Conservation (phyloP, 1,140 invertebrate genomes). For the Ephestia elutella region DNA sequence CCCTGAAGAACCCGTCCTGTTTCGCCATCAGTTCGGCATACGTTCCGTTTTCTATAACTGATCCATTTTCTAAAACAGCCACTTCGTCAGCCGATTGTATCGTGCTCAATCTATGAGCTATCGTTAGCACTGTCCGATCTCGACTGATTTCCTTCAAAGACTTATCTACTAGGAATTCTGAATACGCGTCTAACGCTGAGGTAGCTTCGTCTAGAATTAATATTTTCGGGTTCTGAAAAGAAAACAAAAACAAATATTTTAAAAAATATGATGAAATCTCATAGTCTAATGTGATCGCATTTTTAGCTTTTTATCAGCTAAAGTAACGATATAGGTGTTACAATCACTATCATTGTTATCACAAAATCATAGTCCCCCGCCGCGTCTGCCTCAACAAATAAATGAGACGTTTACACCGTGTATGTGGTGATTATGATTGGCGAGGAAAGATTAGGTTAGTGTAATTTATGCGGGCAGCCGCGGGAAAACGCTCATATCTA, state of each 20-base stretch:
- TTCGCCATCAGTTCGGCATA: slow-evolving; percentile 76
- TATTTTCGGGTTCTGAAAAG: slow-evolving; percentile 84
- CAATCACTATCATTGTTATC: too few relatives aligned
- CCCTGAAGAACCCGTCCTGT: slow-evolving; percentile 52
- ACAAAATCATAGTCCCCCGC: too few relatives aligned
- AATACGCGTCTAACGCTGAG: slow-evolving; percentile 93
- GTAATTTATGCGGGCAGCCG: too few relatives aligned
- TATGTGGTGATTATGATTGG: too few relatives aligned
- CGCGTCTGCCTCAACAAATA: too few relatives aligned
- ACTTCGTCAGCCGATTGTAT: slow-evolving; percentile 94
- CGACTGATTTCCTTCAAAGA: slow-evolving; percentile 87
- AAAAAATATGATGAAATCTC: background rate
- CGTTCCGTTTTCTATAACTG: slow-evolving; percentile 87
- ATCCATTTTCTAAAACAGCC: slow-evolving; percentile 89
- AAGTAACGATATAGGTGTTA: too few relatives aligned
- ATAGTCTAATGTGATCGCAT: too few relatives aligned
- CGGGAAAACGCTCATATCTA: too few relatives aligned
- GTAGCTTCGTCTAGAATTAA: slow-evolving; percentile 92
- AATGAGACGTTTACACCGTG: too few relatives aligned
- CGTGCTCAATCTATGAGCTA: slow-evolving; percentile 94
- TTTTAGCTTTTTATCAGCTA: too few relatives aligned
- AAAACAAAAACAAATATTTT: background rate
- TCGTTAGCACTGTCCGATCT: slow-evolving; percentile 90
- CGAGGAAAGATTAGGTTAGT: too few relatives aligned
- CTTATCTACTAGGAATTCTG: slow-evolving; percentile 90